These are phyloP conservation scores for Helleia helle DNA, from an alignment of 2,888 invertebrate genomes.

Conservation along the genomic window DNA sequence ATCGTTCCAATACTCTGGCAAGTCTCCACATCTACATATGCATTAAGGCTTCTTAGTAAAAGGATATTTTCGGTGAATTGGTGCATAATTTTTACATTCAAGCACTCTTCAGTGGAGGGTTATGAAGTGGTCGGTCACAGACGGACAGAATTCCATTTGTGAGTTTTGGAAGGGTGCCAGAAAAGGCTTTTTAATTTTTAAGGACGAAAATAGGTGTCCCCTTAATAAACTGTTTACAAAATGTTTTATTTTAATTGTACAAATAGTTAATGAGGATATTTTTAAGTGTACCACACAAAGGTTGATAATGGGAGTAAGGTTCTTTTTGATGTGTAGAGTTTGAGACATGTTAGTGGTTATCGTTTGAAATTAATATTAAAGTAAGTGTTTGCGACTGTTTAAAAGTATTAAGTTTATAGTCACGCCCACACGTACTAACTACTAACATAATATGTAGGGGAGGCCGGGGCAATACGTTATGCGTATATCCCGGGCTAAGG, in stretches of 20 bases:
- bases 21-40: constrained; percentile 21
- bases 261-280: no score
- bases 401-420: no score
- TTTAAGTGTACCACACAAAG: no score
- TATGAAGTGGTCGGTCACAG: constrained; percentile 53
- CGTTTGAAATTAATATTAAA: no score
- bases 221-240: background rate
- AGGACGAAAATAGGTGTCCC: constrained; percentile 28
- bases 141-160: constrained; percentile 59
- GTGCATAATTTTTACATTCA: constrained; percentile 52
- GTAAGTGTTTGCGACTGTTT: no score
- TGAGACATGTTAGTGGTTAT: no score
- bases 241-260: background rate
- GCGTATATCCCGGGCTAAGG: no score
- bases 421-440: no score
- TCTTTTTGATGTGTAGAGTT: no score
- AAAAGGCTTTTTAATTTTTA: constrained; percentile 28
- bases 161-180: constrained; percentile 58
- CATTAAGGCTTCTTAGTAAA: constrained; percentile 32
- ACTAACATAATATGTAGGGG: no score
- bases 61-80: constrained; percentile 38
- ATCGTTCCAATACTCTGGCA: constrained; percentile 12
- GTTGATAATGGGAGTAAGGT: no score
- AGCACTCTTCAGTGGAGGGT: constrained; percentile 35
- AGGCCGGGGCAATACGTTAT: no score